phyloP scores from a whole-genome alignment of 2,888 invertebrate species.

The Apamea sordens region DNA sequence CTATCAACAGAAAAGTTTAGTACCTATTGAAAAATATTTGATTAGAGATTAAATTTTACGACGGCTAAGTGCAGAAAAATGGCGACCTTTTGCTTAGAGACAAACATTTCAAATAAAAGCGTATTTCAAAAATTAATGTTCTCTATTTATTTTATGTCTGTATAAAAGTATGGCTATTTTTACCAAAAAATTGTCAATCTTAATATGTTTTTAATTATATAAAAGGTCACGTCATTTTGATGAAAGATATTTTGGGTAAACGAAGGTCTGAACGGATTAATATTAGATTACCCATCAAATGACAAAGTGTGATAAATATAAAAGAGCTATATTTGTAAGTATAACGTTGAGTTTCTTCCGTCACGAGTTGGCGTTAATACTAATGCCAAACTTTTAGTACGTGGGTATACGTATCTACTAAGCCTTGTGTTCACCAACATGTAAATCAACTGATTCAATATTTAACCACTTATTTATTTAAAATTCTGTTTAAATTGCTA shows the following conservation, averaged over 20 bases:
- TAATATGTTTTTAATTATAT: conserved; percentile 13
- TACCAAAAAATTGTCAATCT: neutral
- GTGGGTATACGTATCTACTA: neutral
- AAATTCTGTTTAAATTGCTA: neutral
- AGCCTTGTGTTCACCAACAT: neutral
- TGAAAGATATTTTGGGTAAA: conserved; percentile 41
- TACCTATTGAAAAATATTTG: conserved; percentile 23
- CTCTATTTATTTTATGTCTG: neutral
- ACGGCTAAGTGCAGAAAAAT: conserved; percentile 4
- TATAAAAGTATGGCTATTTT: neutral
- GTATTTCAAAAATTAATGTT: neutral
- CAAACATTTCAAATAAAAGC: neutral
- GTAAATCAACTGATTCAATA: neutral
- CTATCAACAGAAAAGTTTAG: neutral
- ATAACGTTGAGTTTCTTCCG: neutral
- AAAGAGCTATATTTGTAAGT: conserved; percentile 17
- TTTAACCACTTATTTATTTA: neutral
- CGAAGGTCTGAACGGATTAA: conserved; percentile 31
- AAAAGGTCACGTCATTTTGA: conserved; percentile 46
- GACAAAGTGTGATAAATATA: conserved; percentile 41
- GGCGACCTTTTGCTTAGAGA: neutral
- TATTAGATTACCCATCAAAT: conserved; percentile 21
- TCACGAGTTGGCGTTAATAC: neutral
- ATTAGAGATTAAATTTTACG: neutral
- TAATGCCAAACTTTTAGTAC: neutral